phyloP scores from a whole-genome alignment of 2,797 vertebrate genomes.

The Sciurus vulgaris region DNA sequence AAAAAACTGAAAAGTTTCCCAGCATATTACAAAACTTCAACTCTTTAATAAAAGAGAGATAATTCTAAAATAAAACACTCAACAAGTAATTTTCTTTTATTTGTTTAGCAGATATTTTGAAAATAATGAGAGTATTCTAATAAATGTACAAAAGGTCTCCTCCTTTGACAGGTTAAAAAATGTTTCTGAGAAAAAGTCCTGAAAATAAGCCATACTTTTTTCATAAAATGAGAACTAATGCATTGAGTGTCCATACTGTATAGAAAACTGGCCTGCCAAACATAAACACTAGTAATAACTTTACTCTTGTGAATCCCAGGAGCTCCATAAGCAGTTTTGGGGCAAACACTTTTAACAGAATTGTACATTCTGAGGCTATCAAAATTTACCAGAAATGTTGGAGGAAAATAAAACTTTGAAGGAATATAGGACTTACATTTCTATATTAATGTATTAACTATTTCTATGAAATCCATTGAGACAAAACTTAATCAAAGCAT shows the following conservation, averaged over 20 bases:
- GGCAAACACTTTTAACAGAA: background rate
- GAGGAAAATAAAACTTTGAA: background rate
- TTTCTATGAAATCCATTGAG: background rate
- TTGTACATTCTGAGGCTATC: background rate
- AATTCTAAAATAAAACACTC: background rate
- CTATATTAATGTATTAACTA: too few species aligned
- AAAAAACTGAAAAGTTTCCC: background rate
- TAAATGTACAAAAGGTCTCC: background rate
- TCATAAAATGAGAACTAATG: background rate
- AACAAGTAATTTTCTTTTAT: background rate
- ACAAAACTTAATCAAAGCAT: background rate
- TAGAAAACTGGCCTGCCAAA: background rate
- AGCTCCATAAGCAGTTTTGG: background rate
- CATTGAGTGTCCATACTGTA: background rate
- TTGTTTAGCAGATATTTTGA: background rate
- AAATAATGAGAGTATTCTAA: background rate
- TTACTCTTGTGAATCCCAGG: accelerated
- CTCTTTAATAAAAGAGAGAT: background rate
- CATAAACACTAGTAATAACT: background rate
- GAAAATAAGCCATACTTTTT: background rate
- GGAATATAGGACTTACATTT: background rate
- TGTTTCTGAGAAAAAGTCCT: background rate
- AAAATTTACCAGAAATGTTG: background rate
- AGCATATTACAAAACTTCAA: background rate
- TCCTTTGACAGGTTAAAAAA: background rate